phyloP scores from a whole-genome alignment of 1,140 invertebrate genomes.

The Sycobia sp. region DNA sequence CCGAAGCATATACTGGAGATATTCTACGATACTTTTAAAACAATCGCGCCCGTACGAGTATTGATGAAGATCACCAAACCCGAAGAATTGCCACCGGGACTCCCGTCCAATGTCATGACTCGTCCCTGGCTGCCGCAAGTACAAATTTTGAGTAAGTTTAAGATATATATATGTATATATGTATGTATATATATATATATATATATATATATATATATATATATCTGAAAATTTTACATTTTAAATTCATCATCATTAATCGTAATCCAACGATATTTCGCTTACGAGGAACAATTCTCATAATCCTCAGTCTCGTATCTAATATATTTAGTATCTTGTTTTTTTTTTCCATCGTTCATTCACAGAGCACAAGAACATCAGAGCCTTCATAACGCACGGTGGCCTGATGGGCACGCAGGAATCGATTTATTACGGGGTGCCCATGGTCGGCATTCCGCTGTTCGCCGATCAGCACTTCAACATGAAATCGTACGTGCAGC shows the following conservation, averaged over 20 bases:
- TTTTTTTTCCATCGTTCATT: constrained; percentile 36
- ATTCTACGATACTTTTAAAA: constrained; percentile 45
- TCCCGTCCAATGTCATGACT: constrained; percentile 67
- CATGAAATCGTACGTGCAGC: not conserved
- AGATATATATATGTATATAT: no score
- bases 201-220: no score
- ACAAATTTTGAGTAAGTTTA: constrained; percentile 50
- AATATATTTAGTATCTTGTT: not conserved
- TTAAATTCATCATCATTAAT: not conserved
- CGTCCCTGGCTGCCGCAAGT: constrained; percentile 71
- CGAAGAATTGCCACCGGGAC: constrained; percentile 49
- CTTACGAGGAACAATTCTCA: not conserved
- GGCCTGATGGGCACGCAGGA: constrained; percentile 75
- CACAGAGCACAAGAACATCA: constrained; percentile 71
- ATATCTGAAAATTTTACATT: not conserved
- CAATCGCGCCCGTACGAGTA: constrained; percentile 46
- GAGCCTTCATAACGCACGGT: constrained; percentile 73
- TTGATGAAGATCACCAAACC: constrained; percentile 47
- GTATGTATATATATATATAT: not conserved
- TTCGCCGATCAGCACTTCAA: constrained; percentile 17
- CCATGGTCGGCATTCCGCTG: constrained; percentile 10
- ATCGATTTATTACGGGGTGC: constrained; percentile 27
- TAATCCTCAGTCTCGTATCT: not conserved
- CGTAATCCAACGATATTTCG: not conserved
- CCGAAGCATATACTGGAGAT: constrained; percentile 38